These are phyloP conservation scores for Epiblema foenella DNA, from an alignment of 2,888 invertebrate species.

Conservation along the genomic window DNA sequence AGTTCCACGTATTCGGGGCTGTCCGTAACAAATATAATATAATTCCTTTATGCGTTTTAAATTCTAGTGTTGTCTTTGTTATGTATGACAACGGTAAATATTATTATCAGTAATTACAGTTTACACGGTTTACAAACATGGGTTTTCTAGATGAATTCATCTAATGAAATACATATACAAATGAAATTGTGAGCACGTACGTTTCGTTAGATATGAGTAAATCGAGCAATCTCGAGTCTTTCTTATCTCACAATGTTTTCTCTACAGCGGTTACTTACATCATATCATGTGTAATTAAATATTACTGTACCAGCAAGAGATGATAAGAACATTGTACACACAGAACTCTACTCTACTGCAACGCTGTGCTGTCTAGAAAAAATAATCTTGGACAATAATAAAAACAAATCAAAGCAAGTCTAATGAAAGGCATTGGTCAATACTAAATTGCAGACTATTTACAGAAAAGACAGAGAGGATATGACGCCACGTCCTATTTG, in stretches of 20 bases:
- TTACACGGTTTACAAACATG: constrained; percentile 1
- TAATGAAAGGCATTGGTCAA: constrained; percentile 20
- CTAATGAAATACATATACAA: background rate
- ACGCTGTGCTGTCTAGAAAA: too few species aligned
- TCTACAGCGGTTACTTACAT: background rate
- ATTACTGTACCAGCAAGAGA: background rate
- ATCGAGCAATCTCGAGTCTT: background rate
- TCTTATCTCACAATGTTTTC: background rate
- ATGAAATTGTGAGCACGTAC: background rate
- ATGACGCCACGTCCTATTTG: constrained; percentile 31
- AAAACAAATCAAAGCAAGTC: constrained; percentile 8
- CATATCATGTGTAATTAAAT: background rate
- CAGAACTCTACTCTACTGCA: background rate
- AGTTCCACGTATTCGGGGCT: too few species aligned
- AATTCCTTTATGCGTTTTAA: background rate
- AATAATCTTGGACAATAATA: background rate
- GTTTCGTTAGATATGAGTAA: constrained; percentile 2
- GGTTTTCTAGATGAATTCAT: background rate
- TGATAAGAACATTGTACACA: background rate
- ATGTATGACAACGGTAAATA: background rate
- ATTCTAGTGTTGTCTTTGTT: background rate
- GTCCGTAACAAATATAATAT: too few species aligned
- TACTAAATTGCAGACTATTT: constrained; percentile 18
- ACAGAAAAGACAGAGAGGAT: constrained; percentile 14
- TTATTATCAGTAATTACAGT: constrained; percentile 12